Conservation (phyloP, 2,113 vertebrate genomes). For the Corvus cornix region DNA sequence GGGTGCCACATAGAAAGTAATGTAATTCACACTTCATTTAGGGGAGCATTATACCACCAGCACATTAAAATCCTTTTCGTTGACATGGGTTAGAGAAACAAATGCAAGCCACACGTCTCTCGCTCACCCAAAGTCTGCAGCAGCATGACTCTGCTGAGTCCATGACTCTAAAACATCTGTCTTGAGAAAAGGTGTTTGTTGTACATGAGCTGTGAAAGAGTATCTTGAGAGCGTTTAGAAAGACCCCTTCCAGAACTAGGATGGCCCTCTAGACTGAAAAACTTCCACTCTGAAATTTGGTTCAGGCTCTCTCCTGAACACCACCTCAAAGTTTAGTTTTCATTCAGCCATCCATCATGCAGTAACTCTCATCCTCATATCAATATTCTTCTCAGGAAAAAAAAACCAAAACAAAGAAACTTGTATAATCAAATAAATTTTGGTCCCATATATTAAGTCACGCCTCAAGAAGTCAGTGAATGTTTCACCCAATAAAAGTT, state of each 20-base stretch:
- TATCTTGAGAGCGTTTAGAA: neutral
- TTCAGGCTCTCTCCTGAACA: neutral
- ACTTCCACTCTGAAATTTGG: neutral
- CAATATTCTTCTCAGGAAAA: neutral
- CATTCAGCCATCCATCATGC: neutral
- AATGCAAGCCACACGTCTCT: neutral
- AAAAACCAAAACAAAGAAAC: accelerated
- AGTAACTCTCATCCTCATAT: neutral
- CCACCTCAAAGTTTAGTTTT: neutral
- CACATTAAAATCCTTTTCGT: neutral
- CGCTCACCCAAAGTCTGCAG: neutral
- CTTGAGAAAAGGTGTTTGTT: neutral
- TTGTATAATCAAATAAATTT: neutral
- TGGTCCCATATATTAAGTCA: neutral
- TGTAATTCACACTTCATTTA: accelerated
- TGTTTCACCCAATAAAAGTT: neutral
- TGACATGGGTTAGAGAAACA: neutral
- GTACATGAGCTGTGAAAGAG: neutral
- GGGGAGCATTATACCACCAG: neutral
- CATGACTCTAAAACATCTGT: neutral
- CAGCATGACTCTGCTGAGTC: neutral
- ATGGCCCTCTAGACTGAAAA: neutral
- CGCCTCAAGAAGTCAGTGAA: neutral
- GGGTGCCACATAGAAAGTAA: neutral
- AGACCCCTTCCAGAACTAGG: neutral